Evolutionary conservation across 1,140 invertebrate genomes (phyloP), one percentile per base, ranked within the genome.

Genomic region (Pomacea maculata): DNA sequence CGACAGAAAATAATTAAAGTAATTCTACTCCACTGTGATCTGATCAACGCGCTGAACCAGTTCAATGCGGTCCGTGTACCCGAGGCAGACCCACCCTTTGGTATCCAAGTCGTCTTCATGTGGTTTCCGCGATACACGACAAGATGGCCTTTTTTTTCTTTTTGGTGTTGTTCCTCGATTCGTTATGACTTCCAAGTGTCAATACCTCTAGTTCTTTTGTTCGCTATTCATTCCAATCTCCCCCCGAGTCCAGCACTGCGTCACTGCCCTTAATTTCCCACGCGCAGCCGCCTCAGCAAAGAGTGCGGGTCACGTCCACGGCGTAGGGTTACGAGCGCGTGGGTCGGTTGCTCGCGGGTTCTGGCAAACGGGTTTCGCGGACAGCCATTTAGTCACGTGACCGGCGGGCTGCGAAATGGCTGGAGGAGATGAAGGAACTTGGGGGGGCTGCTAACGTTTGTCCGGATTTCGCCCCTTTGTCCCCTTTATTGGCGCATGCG

Each of bases 291-390:
- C 73, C 45, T 14, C 29, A 75, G 73, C 34, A 75, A 75, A 75
- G 73, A 75, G 73, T 75, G 52, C 73, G 73, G 12, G 73, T 75
- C 73, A 75, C 73, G 73, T 75, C 55, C 21, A 52, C 17, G 54
- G 73, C 73, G 73, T 75, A 75, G 52, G 73, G 54, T 75, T 75
- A 75, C 73, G 57, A 25, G 73, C 55, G n/a, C 21, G n/a, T 21
- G 25, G 52, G 7, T 55, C 4, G 34, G 57, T 61, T 14, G 73
- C 73, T n/a, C 73, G 73, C 73, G 73, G 45, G 57, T 57, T 70
- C 29, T 75, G 52, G 45, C 54, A 29, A 11, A 34, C 17, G 52
- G 55, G 57, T 14, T 55, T 25, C 25, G 54, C 52, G 21, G 73
- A 75, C 52, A 52, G 6, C 52, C 73, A 57, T 10, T 75, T 75